Base-by-base conservation (phyloP, 1,140 invertebrate species). In the Apis mellifera region DNA sequence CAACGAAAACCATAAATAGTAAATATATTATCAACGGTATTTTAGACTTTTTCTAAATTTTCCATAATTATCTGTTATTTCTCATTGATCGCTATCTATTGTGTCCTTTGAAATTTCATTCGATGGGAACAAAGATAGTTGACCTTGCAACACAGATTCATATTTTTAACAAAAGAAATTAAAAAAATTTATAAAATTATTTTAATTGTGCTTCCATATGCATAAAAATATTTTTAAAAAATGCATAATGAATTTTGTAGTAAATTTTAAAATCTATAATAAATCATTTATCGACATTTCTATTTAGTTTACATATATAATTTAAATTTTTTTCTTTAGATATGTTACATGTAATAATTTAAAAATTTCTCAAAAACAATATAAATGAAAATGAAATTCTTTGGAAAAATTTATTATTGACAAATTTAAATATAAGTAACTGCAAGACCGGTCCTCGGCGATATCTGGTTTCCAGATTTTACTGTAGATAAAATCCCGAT, bases 401-500 rank as follows among this genome's bases (percentile, higher is more conserved):
- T 3, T 21, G 42, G 50, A 48, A 32, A 9, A 48, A 21, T 2
- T 8, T 23, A 26, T 52, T 19, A 54, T 75, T 26, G 59, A 69
- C 26, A 15, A 54, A 15, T 11, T 50, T 12, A 23, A 15, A 66
- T 17, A 15, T 60, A 7, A 12, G n/a, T 57, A 48, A 32, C 13
- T 42, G 17, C 42, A 42, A 48, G 23, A 60, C 7, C 17, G 23
- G 13, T 71, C 26, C 21, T 54, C 32, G 19, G 12, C 17, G 73
- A 50, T 76, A 54, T 12, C n/a, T n/a, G n/a, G n/a, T 15, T 69
- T 65, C 19, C 54, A 80, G 55, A 57, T 81, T 81, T 48, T 50
- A 9, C 19, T 15, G 7, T n/a, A 15, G 84, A 86, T 85, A 86
- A 82, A 21, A 26, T 15, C 8, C 15, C 1, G 73, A 85, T 85